Conservation (phyloP, 2,888 invertebrate genomes). For the Parnassius smintheus region DNA sequence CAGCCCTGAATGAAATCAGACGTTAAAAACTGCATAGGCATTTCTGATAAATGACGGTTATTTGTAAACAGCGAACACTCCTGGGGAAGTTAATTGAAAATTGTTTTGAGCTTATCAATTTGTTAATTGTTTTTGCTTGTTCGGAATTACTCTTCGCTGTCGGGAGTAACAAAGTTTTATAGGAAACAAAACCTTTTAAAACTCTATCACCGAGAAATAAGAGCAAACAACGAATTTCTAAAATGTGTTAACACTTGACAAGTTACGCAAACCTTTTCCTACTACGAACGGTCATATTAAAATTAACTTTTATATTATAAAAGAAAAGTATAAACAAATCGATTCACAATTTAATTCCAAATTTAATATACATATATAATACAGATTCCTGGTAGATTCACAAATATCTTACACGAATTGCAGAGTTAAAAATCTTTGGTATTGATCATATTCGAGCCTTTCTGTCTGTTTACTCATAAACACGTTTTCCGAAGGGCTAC, state of each 20-base stretch:
- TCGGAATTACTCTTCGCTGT: constrained; percentile 69
- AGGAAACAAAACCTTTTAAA: constrained; percentile 45
- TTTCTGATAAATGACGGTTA: constrained; percentile 80
- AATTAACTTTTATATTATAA: no score
- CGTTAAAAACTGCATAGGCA: constrained; percentile 80
- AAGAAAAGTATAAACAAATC: no score
- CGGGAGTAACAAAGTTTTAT: constrained; percentile 56
- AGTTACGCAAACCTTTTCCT: no score
- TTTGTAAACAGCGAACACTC: constrained; percentile 79
- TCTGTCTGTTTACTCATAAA: constrained; percentile 50
- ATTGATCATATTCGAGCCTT: constrained; percentile 28
- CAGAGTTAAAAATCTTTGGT: constrained; percentile 13
- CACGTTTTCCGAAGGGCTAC: constrained; percentile 67
- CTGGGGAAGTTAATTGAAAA: constrained; percentile 79
- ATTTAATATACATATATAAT: no score
- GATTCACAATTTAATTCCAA: no score
- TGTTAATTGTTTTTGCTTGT: constrained; percentile 81
- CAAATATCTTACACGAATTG: neutral
- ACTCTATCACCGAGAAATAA: constrained; percentile 34
- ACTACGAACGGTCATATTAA: no score
- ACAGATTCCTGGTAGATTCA: no score
- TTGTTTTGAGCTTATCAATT: constrained; percentile 81
- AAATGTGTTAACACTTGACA: constrained; percentile 6
- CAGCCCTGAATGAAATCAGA: constrained; percentile 64
- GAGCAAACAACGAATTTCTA: constrained; percentile 32